phyloP scores from a whole-genome alignment of 1,140 invertebrate species.

The Panonychus citri region DNA sequence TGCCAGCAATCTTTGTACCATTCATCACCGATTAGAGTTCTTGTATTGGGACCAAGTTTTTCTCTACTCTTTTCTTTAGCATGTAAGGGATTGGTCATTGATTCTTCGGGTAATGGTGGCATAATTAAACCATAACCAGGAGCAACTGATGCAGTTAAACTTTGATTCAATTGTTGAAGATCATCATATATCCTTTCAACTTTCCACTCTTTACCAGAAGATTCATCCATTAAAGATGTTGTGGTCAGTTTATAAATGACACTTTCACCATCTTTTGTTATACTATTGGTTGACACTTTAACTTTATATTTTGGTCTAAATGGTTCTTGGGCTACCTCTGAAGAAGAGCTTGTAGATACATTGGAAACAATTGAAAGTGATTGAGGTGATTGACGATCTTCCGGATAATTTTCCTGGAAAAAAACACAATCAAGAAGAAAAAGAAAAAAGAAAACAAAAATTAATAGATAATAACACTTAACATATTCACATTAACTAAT shows the following conservation, averaged over 20 bases:
- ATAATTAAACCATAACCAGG: conserved; percentile 23
- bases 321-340: background rate
- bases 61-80: conserved; percentile 7
- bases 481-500: too few relatives aligned
- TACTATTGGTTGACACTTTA: background rate
- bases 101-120: conserved; percentile 24
- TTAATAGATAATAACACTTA: too few relatives aligned
- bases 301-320: background rate
- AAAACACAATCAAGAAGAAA: too few relatives aligned
- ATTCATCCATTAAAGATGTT: background rate
- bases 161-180: conserved; percentile 27
- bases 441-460: too few relatives aligned
- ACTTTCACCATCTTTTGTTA: background rate
- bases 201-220: background rate
- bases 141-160: conserved; percentile 20
- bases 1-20: conserved; percentile 24
- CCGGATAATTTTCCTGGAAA: too few relatives aligned
- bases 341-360: background rate
- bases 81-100: conserved; percentile 12
- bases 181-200: conserved; percentile 23
- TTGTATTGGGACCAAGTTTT: conserved; percentile 21
- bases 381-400: background rate
- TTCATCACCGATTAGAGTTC: conserved; percentile 19
- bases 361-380: background rate
- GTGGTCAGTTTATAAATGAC: background rate